phyloP scores from a whole-genome alignment of 2,113 vertebrate genomes.

The Rhinogobius similis region DNA sequence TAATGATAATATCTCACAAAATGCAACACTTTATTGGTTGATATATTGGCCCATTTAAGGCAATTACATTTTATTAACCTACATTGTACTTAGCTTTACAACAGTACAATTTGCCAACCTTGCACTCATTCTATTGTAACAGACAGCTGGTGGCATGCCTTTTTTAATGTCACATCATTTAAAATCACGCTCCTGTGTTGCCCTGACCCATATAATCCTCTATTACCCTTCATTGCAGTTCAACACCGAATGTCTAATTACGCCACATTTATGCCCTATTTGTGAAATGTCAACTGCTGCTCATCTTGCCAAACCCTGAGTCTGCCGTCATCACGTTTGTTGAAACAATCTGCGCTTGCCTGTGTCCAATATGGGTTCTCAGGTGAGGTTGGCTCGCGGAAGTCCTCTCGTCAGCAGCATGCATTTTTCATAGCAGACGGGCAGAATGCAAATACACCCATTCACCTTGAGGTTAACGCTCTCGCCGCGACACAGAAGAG shows the following conservation, averaged over 20 bases:
- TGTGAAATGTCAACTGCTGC: conserved; percentile 31
- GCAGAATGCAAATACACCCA: conserved; percentile 44
- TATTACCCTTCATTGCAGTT: conserved; percentile 19
- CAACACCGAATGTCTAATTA: conserved; percentile 27
- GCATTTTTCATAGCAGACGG: conserved; percentile 32
- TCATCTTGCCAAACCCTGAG: conserved; percentile 19
- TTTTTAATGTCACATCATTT: conserved; percentile 16
- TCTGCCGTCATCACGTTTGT: conserved; percentile 32
- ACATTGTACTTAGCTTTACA: conserved; percentile 11
- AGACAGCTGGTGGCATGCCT: neutral
- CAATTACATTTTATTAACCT: neutral
- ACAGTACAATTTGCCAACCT: conserved; percentile 18
- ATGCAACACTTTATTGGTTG: neutral
- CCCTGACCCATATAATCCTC: conserved; percentile 10
- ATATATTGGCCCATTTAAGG: neutral
- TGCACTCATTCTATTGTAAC: neutral
- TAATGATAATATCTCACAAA: neutral
- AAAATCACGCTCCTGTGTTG: conserved; percentile 3
- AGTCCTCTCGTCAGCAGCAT: conserved; percentile 23
- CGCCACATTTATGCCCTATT: conserved; percentile 33
- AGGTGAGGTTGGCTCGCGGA: conserved; percentile 16
- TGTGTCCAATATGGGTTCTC: conserved; percentile 25
- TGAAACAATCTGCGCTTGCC: conserved; percentile 31
- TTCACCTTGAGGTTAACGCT: conserved; percentile 51
- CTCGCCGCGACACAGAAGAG: conserved; percentile 10